These are phyloP conservation scores for Leptocoma aspasia DNA, from an alignment of 2,113 vertebrate genomes.

Conservation along the genomic window DNA sequence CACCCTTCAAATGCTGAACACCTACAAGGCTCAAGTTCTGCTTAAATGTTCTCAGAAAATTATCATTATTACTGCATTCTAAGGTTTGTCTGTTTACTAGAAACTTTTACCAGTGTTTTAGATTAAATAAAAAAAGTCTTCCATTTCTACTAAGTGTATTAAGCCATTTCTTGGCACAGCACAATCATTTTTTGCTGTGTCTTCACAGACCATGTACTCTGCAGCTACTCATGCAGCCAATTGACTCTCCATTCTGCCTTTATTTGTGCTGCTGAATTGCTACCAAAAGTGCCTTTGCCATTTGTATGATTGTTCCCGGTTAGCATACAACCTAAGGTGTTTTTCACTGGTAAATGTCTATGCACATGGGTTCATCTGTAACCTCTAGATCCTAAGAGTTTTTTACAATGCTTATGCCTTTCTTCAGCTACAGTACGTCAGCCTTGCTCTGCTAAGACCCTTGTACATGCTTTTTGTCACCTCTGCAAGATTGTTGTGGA, in stretches of 20 bases:
- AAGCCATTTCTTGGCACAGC: neutral
- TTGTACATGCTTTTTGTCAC: rapidly evolving
- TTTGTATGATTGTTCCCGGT: neutral
- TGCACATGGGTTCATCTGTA: neutral
- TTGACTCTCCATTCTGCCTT: neutral
- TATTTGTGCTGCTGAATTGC: neutral
- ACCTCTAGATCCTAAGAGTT: neutral
- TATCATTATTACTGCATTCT: neutral
- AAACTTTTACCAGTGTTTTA: neutral
- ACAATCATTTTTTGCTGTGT: neutral
- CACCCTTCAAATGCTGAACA: neutral
- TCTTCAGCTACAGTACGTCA: neutral
- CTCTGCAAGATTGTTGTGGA: neutral
- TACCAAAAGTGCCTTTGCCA: neutral
- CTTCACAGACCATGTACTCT: neutral
- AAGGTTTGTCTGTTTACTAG: neutral
- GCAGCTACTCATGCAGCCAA: neutral
- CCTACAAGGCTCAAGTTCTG: neutral
- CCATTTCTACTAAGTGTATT: neutral
- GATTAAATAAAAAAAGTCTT: neutral
- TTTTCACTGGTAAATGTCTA: neutral
- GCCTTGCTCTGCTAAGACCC: neutral
- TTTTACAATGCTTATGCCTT: neutral
- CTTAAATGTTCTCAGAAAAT: neutral
- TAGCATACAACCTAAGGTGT: neutral